These are phyloP conservation scores for Heteractis magnifica DNA, from an alignment of 92 coral and sea anemone genomes.

Conservation along the genomic window DNA sequence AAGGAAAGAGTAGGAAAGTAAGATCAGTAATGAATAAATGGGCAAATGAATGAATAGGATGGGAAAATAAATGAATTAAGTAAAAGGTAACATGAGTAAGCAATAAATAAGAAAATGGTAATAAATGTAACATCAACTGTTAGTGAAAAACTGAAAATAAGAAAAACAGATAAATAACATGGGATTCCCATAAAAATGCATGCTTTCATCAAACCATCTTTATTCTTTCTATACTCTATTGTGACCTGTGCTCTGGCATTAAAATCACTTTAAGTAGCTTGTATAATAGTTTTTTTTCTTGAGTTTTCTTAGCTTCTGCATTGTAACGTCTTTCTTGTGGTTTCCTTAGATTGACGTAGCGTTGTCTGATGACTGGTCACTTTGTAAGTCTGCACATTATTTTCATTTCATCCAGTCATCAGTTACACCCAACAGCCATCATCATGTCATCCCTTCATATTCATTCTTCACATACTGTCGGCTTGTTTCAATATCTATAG, in stretches of 20 bases:
- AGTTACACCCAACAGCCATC: background rate
- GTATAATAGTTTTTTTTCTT: background rate
- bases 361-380: slow-evolving; percentile 36
- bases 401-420: slow-evolving; percentile 21
- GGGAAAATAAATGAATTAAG: background rate
- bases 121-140: no score
- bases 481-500: no score
- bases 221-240: background rate
- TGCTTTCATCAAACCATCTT: background rate
- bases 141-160: no score
- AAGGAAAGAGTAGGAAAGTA: background rate
- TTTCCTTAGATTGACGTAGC: slow-evolving; percentile 28
- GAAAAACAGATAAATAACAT: no score
- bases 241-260: background rate
- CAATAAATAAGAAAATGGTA: no score
- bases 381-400: slow-evolving; percentile 29
- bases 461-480: background rate
- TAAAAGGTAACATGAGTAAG: background rate
- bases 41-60: background rate
- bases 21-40: background rate
- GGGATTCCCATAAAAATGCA: background rate
- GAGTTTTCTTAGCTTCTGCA: slow-evolving; percentile 2
- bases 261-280: background rate
- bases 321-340: slow-evolving; percentile 14
- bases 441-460: background rate